Evolutionary conservation across 2,888 invertebrate species (phyloP).

Genomic region (Tubulanus polymorphus): DNA sequence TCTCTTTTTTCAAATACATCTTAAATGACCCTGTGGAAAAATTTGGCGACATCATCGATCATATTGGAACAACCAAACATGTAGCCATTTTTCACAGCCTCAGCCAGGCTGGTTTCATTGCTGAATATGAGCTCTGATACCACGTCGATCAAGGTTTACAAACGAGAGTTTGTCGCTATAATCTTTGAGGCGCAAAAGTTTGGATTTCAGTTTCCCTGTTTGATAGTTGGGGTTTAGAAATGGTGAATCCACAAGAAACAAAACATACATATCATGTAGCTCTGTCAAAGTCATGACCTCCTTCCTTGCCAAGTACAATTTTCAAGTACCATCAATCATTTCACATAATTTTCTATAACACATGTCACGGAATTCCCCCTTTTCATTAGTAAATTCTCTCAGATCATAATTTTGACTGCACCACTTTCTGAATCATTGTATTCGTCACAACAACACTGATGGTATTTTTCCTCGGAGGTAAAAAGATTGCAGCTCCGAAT

Average conservation of each 20-base stretch:
- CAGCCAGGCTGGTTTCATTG: conserved; percentile 4
- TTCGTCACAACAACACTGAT: not conserved
- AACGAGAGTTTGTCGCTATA: not conserved
- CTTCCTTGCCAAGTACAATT: too few relatives aligned
- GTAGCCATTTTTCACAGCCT: not conserved
- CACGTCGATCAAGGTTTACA: not conserved
- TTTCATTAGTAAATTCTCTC: not conserved
- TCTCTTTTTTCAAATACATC: not conserved
- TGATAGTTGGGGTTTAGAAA: conserved; percentile 5
- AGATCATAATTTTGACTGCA: not conserved
- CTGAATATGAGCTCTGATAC: conserved; percentile 3
- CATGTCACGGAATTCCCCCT: not conserved
- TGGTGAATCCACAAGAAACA: not conserved
- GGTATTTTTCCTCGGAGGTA: conserved; percentile 1
- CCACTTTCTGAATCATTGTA: conserved; percentile 1
- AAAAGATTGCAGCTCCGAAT: conserved; percentile 1
- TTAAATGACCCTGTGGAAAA: not conserved
- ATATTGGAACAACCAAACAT: not conserved
- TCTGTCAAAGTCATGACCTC: conserved; percentile 2
- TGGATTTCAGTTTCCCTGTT: conserved; percentile 5
- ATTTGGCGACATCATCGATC: not conserved
- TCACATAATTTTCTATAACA: conserved; percentile 1
- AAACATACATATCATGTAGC: conserved; percentile 5
- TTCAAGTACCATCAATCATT: not conserved
- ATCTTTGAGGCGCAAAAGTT: not conserved